Percentiles rank a stretch among this genome's conserved stretches.
These are phyloP conservation scores for Macrotis lagotis DNA, from an alignment of 2,113 vertebrate species.

Conservation along the genomic window DNA sequence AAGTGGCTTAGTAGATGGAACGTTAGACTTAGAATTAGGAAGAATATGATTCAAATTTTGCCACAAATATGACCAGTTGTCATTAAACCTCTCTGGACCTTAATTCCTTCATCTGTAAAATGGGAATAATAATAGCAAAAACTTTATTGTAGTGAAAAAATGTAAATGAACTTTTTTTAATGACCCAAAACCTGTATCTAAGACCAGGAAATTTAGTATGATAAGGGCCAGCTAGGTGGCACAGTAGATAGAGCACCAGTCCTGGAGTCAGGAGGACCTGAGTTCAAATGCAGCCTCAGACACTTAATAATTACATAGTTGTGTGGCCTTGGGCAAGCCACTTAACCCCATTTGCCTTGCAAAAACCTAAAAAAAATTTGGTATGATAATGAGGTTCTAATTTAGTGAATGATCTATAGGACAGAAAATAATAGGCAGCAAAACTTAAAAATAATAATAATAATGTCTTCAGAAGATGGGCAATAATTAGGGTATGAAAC, in stretches of 20 bases:
- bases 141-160: background rate
- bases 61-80: background rate
- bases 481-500: background rate
- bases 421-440: background rate
- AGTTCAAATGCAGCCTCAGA: no score
- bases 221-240: no score
- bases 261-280: no score
- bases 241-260: no score
- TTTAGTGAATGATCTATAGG: background rate
- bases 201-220: background rate
- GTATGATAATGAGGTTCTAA: background rate
- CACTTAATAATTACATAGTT: no score
- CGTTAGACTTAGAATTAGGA: background rate
- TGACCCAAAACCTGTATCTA: background rate
- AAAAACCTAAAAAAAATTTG: no score
- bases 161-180: background rate
- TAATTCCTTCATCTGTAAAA: background rate
- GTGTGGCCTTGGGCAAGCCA: no score
- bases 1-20: background rate
- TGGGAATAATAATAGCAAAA: background rate
- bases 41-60: slow-evolving; percentile 8
- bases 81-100: background rate
- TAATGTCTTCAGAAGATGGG: background rate
- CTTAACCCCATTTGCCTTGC: no score
- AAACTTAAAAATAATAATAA: background rate